A percentile compares a stretch with the other conserved stretches of the same genome.
Evolutionary conservation across 2,888 invertebrate species (phyloP).

Genomic region (Crematogaster levior): DNA sequence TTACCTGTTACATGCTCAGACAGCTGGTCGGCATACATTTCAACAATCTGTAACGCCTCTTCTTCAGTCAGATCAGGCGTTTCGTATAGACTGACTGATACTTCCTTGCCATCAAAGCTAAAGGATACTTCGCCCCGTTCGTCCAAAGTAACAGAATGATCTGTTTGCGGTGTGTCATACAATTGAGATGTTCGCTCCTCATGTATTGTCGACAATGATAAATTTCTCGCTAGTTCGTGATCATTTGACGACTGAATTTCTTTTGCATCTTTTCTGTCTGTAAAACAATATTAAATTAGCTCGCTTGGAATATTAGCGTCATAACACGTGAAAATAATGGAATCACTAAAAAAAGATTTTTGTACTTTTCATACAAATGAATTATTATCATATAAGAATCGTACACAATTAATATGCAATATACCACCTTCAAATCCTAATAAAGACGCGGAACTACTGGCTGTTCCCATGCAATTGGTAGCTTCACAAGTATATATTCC

Average conservation of each 20-base stretch:
- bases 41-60: conserved; percentile 95
- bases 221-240: conserved; percentile 88
- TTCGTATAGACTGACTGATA: conserved; percentile 95
- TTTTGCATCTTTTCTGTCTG: conserved; percentile 71
- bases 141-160: conserved; percentile 90
- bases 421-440: conserved; percentile 92
- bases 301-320: too few species aligned
- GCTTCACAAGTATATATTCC: conserved; percentile 97
- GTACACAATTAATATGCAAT: not conserved
- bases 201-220: conserved; percentile 96
- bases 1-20: conserved; percentile 93
- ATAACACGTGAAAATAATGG: not conserved
- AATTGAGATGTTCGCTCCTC: conserved; percentile 96
- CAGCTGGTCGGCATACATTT: conserved; percentile 97
- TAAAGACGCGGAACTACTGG: conserved; percentile 95
- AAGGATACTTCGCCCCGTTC: conserved; percentile 95
- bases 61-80: conserved; percentile 97
- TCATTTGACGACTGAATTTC: conserved; percentile 65
- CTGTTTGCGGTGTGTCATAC: conserved; percentile 93
- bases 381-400: not conserved
- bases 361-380: not conserved
- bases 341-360: not conserved
- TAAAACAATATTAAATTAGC: too few species aligned
- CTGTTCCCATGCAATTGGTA: conserved; percentile 95
- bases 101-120: conserved; percentile 96